Evolutionary conservation across 1,140 invertebrate genomes (phyloP), one percentile per base, ranked within the genome.

Genomic region (Zaprionus africanus): DNA sequence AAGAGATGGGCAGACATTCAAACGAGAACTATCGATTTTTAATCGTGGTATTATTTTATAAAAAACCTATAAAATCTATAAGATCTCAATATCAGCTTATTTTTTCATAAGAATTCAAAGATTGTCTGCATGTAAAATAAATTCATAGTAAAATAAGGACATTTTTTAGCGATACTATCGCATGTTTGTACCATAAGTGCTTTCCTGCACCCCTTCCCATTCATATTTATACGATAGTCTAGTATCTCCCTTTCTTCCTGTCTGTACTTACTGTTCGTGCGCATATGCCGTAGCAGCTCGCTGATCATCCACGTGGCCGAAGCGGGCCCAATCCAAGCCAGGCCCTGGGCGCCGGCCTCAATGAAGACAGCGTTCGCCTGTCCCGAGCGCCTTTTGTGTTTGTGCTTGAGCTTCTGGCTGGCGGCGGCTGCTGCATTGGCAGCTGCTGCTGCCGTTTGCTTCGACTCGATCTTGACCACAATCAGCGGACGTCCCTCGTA

Each of bases 301-400:
- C 95, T 95, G 31, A 97, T 92, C 71, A 98, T 96, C 94, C 96
- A 98, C 11, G 96, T 95, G 46, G 96, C 95, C 1, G 96, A 96
- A 0, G 97, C 96, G 1, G 96, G 95, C 22, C 96, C 94, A 71
- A 98, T 97, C 97, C 97, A 98, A 93, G 98, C 97, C 46, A 97
- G 90, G 0, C 96, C 97, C 83, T 98, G 97, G 63, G 96, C 95
- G 1, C 96, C 95, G 17, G 94, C 95, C 57, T 96, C 95, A 28
- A 96, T 92, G 81, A 96, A 94, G 31, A 96, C 94, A 0, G 94
- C 94, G 61, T 92, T 92, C 31, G 95, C 95, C 73, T 86, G 79
- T 0, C 82, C 85, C 0, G 87, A 66, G 15, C 83, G 83, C 7
- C 81, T 72, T n/a, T 90, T 92, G 43, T 81, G 64, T 49, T 87